These are phyloP conservation scores for Willowsia nigromaculata DNA, from an alignment of 2,888 invertebrate genomes.

Conservation along the genomic window DNA sequence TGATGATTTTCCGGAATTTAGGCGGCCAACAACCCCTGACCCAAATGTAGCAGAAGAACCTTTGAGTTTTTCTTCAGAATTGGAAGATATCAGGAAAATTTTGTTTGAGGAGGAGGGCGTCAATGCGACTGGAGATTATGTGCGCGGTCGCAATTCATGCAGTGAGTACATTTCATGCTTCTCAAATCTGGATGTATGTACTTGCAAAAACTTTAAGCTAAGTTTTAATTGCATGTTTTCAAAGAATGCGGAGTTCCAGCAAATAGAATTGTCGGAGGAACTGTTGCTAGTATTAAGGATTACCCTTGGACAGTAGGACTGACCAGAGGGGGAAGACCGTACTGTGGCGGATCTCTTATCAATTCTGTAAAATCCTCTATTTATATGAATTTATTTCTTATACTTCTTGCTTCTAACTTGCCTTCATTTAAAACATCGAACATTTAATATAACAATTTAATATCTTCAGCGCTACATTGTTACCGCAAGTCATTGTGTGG, in stretches of 20 bases:
- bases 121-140: constrained; percentile 56
- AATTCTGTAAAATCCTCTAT: too few species aligned
- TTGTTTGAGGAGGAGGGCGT: constrained; percentile 54
- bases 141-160: constrained; percentile 71
- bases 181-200: not conserved
- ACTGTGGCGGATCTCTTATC: constrained; percentile 74
- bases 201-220: not conserved
- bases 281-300: constrained; percentile 68
- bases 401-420: too few species aligned
- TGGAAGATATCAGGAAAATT: constrained; percentile 56
- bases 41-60: constrained; percentile 53
- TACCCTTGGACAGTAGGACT: constrained; percentile 76
- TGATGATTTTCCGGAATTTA: constrained; percentile 62
- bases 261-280: constrained; percentile 75
- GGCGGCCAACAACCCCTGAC: constrained; percentile 73
- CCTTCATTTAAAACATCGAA: too few species aligned
- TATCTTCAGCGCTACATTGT: constrained; percentile 57
- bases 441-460: not conserved
- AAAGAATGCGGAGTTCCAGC: constrained; percentile 70
- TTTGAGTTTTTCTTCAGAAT: not conserved
- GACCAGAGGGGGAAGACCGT: constrained; percentile 72
- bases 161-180: constrained; percentile 49
- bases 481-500: constrained; percentile 77
- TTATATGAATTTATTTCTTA: too few species aligned
- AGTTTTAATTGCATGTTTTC: not conserved